Conservation (phyloP, 1,140 invertebrate genomes). For the Saxidomus purpurata region DNA sequence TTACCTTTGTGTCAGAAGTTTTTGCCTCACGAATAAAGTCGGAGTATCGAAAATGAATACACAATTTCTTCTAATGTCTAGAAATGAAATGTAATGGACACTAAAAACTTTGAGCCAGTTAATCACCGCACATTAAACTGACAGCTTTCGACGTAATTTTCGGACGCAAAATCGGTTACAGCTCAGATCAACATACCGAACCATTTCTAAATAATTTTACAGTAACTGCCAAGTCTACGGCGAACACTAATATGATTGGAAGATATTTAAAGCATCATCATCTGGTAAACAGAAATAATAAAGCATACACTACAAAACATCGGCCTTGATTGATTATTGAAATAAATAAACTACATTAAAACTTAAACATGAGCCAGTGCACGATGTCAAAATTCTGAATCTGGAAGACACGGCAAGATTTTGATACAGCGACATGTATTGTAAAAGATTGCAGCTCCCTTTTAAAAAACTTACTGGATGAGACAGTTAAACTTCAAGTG, state of each 20-base stretch:
- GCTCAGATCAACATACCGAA: neutral
- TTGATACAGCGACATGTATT: too few species aligned
- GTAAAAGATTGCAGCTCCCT: too few species aligned
- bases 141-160: conserved; percentile 9
- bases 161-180: conserved; percentile 30
- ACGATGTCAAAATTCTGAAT: too few species aligned
- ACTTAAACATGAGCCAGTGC: neutral
- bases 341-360: neutral
- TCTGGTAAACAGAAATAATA: neutral
- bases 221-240: neutral
- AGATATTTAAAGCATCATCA: neutral
- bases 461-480: too few species aligned
- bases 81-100: neutral
- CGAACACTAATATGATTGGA: neutral
- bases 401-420: too few species aligned
- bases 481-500: too few species aligned
- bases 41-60: neutral
- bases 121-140: conserved; percentile 24
- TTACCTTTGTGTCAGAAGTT: neutral
- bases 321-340: neutral
- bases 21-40: neutral
- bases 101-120: neutral
- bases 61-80: neutral
- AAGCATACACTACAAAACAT: neutral
- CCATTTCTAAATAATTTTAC: neutral